Conservation (phyloP, 53 echinoderm and acorn worm genomes). For the Glandiceps talaboti region DNA sequence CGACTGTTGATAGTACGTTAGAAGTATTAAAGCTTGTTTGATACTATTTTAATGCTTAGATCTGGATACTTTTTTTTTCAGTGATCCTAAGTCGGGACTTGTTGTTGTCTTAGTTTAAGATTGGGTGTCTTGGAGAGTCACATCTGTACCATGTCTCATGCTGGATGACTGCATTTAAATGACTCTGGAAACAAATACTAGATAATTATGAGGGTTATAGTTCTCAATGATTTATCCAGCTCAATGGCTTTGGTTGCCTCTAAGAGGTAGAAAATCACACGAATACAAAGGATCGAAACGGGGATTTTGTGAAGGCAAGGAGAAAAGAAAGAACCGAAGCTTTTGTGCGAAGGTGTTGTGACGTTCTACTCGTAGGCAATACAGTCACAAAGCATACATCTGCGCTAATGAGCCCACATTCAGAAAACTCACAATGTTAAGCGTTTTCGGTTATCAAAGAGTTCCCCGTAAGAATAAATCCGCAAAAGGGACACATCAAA, state of each 20-base stretch:
- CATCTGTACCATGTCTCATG: no score
- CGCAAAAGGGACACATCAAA: not conserved
- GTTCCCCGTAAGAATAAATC: not conserved
- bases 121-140: no score
- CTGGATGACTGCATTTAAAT: no score
- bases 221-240: not conserved
- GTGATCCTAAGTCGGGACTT: no score
- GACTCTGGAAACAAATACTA: not conserved
- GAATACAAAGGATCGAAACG: not conserved
- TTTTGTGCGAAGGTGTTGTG: not conserved
- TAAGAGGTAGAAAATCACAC: not conserved
- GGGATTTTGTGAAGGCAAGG: not conserved
- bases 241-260: not conserved
- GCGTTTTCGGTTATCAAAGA: not conserved
- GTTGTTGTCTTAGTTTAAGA: no score
- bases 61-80: no score
- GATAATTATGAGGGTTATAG: not conserved
- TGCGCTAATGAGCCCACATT: not conserved
- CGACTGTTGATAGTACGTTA: no score
- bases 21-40: no score
- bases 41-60: no score
- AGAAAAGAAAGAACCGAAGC: not conserved
- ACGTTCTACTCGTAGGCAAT: not conserved
- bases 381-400: not conserved
- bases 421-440: not conserved